Percentiles rank a stretch among this genome's conserved stretches.
Conservation (phyloP, 2,113 vertebrate genomes). For the Rhinoderma darwinii region DNA sequence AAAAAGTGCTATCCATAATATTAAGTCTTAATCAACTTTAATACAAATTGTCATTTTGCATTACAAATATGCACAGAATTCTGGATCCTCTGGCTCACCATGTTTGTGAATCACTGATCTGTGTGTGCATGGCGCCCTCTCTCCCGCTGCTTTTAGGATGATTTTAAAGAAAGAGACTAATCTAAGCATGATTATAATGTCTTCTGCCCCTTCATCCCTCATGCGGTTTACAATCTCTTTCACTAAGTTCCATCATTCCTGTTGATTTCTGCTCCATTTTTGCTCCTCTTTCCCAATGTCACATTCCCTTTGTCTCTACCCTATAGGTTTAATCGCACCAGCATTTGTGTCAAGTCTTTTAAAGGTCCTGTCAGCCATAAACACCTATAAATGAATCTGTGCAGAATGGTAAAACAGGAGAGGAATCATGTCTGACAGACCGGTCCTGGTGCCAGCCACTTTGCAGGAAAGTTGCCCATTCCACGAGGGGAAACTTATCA, state of each 20-base stretch:
- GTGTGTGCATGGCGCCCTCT: neutral
- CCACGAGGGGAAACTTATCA: constrained; percentile 26
- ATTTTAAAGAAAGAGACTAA: neutral
- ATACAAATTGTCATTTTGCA: neutral
- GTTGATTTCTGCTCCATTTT: neutral
- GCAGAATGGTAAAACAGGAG: neutral
- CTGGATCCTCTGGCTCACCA: neutral
- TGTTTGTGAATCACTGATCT: neutral
- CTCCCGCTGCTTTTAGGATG: neutral
- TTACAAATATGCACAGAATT: too few species aligned
- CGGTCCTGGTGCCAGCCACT: constrained; percentile 19
- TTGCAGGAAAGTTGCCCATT: neutral
- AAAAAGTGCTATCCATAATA: too few species aligned
- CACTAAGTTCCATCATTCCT: neutral
- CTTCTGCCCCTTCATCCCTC: neutral
- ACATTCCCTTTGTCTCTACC: neutral
- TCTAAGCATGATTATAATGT: neutral
- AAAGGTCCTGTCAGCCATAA: constrained; percentile 16
- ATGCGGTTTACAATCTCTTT: neutral
- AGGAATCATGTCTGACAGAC: constrained; percentile 28
- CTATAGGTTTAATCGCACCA: neutral
- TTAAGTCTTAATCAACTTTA: too few species aligned
- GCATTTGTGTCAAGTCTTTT: neutral
- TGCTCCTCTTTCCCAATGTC: neutral
- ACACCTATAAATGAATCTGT: constrained; percentile 31